Evolutionary conservation across 1,140 invertebrate genomes (phyloP).

Genomic region (Sminthurides bifidus): DNA sequence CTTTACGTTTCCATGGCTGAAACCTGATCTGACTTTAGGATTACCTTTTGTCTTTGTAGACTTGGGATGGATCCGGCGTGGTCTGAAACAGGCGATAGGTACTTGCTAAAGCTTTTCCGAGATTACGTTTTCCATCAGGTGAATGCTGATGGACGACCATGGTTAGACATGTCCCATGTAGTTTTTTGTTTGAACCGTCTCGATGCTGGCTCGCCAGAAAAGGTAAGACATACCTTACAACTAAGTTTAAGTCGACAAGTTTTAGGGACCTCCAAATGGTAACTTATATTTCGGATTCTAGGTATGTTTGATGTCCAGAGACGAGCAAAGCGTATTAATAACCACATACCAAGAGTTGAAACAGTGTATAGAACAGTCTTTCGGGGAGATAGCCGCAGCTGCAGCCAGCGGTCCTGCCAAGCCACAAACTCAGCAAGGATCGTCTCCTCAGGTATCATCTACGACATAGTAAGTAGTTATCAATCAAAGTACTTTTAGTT

Average conservation of each 20-base stretch:
- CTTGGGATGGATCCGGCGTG: constrained; percentile 84
- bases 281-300: constrained; percentile 38
- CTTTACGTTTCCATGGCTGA: no score
- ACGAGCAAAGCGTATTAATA: constrained; percentile 89
- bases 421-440: not conserved
- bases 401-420: not conserved
- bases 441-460: not conserved
- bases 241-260: not conserved
- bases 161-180: constrained; percentile 91
- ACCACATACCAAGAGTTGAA: constrained; percentile 89
- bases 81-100: constrained; percentile 94
- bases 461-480: no score
- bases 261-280: not conserved
- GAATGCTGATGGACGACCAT: constrained; percentile 79
- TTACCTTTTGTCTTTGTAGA: constrained; percentile 40
- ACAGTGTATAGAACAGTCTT: constrained; percentile 84
- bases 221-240: constrained; percentile 45
- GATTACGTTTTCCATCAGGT: constrained; percentile 95
- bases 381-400: constrained; percentile 56
- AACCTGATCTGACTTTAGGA: no score
- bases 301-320: constrained; percentile 88
- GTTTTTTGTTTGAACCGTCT: constrained; percentile 89
- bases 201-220: constrained; percentile 74
- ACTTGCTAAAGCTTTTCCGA: constrained; percentile 94
- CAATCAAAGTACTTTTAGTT: no score